These are phyloP conservation scores for Montipora sp. DNA, from an alignment of 64 coral and sea anemone species.

Conservation along the genomic window DNA sequence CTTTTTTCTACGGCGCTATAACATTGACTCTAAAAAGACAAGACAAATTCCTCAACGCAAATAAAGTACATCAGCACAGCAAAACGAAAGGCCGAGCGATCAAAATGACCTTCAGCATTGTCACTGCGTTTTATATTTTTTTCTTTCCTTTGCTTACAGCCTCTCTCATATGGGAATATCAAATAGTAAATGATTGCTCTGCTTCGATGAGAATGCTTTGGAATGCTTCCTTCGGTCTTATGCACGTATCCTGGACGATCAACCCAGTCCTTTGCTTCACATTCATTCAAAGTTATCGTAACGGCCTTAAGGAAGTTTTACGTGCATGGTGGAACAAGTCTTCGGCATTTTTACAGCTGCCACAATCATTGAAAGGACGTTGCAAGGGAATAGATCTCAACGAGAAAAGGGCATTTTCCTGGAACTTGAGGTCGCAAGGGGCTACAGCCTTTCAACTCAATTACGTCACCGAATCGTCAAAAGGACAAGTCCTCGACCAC, in stretches of 20 bases:
- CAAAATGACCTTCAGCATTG: neutral
- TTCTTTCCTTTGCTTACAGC: neutral
- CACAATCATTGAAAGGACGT: neutral
- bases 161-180: neutral
- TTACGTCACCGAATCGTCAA: no score
- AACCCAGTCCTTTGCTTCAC: neutral
- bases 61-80: neutral
- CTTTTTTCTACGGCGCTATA: neutral
- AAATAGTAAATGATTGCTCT: neutral
- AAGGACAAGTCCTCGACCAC: no score
- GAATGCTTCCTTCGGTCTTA: neutral
- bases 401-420: no score
- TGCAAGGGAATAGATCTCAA: neutral
- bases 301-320: neutral
- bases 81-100: neutral
- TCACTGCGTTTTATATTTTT: conserved; percentile 5
- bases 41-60: neutral
- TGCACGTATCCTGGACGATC: neutral
- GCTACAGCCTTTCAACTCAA: no score
- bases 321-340: neutral
- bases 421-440: no score
- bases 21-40: neutral
- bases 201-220: neutral
- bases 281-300: conserved; percentile 5
- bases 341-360: neutral